Conservation (phyloP, 2,113 vertebrate genomes). For the Caranx melampygus region DNA sequence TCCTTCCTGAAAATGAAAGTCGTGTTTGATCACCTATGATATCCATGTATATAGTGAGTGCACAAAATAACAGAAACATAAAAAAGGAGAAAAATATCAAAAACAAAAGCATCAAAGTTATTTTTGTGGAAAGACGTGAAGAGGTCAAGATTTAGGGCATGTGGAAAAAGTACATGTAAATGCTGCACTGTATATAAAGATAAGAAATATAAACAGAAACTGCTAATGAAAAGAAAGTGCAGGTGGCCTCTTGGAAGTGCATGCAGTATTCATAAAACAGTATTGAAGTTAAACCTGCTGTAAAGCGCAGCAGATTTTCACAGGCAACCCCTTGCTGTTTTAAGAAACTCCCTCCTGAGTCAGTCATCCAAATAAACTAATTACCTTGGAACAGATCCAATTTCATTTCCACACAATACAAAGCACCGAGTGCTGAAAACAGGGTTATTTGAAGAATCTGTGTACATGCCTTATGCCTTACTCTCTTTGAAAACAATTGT, state of each 20-base stretch:
- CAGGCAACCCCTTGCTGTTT: constrained; percentile 2
- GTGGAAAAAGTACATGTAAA: neutral
- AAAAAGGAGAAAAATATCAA: too few relatives aligned
- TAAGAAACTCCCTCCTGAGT: constrained; percentile 49
- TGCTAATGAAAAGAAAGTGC: neutral
- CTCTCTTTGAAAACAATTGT: constrained; percentile 1
- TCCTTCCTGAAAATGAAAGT: constrained; percentile 15
- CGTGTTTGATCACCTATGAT: neutral
- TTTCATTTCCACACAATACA: constrained; percentile 34
- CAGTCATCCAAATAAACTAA: constrained; percentile 42
- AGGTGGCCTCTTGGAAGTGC: constrained; percentile 7
- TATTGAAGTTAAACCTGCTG: constrained; percentile 1
- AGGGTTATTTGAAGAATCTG: constrained; percentile 5
- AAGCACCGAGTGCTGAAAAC: constrained; percentile 15
- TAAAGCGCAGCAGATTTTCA: constrained; percentile 10
- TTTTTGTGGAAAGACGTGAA: too few relatives aligned
- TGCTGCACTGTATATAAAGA: neutral
- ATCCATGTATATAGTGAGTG: neutral
- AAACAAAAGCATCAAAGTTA: too few relatives aligned
- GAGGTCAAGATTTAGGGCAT: neutral
- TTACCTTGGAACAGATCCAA: constrained; percentile 53
- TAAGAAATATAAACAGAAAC: neutral
- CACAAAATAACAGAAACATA: neutral
- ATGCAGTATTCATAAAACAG: neutral
- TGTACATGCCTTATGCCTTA: neutral